phyloP scores from a whole-genome alignment of 2,113 vertebrate species.

The Acrocephalus kingi region DNA sequence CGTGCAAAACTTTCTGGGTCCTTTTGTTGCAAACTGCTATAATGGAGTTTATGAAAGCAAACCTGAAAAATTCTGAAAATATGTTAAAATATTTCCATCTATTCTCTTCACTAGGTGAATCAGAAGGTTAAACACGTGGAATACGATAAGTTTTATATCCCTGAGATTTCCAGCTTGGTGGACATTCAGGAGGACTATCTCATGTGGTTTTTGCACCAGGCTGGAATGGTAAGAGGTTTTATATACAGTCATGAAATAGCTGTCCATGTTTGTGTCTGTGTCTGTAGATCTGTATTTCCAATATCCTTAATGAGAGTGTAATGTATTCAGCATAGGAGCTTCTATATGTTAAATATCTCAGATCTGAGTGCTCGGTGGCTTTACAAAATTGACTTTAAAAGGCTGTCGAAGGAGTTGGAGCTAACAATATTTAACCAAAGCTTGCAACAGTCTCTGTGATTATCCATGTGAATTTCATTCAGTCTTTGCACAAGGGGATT shows the following conservation, averaged over 20 bases:
- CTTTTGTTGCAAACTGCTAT: background rate
- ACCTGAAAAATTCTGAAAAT: background rate
- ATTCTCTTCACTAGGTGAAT: conserved; percentile 83
- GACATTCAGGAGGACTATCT: conserved; percentile 99
- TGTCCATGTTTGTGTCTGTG: background rate
- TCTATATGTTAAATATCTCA: background rate
- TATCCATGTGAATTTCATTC: background rate
- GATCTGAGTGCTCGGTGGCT: background rate
- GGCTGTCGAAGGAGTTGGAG: background rate
- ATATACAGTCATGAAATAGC: background rate
- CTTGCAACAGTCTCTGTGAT: conserved; percentile 9
- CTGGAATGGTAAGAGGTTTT: conserved; percentile 85
- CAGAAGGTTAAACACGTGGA: conserved; percentile 90
- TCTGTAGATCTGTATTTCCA: background rate
- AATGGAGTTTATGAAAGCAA: background rate
- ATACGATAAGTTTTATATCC: conserved; percentile 93
- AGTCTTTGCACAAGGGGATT: background rate
- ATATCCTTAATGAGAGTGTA: background rate
- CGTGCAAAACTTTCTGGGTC: background rate
- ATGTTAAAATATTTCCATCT: background rate
- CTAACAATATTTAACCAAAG: background rate
- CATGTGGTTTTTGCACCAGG: conserved; percentile 95
- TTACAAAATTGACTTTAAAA: background rate
- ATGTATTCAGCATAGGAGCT: background rate
- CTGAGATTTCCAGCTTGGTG: conserved; percentile 91